Conservation (phyloP, 2,113 vertebrate genomes). For the Takifugu flavidus region DNA sequence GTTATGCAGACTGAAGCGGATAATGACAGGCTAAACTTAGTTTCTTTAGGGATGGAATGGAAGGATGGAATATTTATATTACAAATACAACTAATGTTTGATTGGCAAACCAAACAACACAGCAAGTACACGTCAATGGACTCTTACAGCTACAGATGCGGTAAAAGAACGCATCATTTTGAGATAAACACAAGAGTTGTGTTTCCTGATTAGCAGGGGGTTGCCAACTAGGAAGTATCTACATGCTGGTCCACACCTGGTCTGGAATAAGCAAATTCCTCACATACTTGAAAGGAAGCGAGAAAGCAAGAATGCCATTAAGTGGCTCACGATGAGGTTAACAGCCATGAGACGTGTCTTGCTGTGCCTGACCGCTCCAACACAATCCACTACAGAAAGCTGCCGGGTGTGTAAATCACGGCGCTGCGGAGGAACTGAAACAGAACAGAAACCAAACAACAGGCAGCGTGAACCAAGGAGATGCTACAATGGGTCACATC, state of each 20-base stretch:
- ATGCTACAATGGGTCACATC: not conserved
- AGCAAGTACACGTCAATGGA: not conserved
- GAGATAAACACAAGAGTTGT: too few relatives aligned
- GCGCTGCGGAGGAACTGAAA: constrained; percentile 61
- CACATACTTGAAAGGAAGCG: constrained; percentile 49
- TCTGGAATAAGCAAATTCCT: constrained; percentile 45
- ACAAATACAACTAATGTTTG: too few relatives aligned
- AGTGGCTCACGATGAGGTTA: constrained; percentile 22
- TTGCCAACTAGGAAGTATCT: not conserved
- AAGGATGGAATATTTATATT: too few relatives aligned
- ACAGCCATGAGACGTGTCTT: constrained; percentile 16
- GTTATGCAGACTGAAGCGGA: constrained; percentile 43
- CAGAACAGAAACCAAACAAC: constrained; percentile 63
- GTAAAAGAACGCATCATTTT: not conserved
- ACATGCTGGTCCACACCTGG: constrained; percentile 1
- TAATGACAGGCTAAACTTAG: constrained; percentile 24
- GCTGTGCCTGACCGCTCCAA: constrained; percentile 6
- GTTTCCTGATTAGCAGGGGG: not conserved
- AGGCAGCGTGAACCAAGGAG: constrained; percentile 4
- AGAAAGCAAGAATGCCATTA: constrained; percentile 44
- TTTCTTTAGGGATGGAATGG: constrained; percentile 1
- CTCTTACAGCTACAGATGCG: not conserved
- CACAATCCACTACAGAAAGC: constrained; percentile 14
- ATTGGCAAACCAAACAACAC: not conserved
- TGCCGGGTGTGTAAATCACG: constrained; percentile 52